A percentile compares a stretch with the other conserved stretches of the same genome.
Conservation (phyloP, 2,888 invertebrate genomes). For the Tuberolachnus salignus region DNA sequence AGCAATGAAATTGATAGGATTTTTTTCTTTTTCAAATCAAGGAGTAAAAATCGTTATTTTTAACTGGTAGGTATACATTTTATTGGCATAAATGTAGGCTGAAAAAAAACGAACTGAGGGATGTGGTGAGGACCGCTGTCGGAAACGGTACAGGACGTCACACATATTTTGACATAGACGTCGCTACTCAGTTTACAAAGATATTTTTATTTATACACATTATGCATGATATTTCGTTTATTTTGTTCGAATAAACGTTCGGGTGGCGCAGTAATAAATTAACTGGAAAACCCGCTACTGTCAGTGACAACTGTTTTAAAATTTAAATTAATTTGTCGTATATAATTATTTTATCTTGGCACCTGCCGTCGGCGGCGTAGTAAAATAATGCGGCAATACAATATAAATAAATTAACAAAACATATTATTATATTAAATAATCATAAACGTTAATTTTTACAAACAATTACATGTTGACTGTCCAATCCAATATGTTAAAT, state of each 20-base stretch:
- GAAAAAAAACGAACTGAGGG: conserved; percentile 43
- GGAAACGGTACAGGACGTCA: conserved; percentile 49
- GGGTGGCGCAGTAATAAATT: conserved; percentile 35
- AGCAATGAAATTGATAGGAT: conserved; percentile 28
- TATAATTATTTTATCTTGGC: conserved; percentile 37
- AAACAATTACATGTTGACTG: too few species aligned
- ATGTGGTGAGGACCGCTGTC: conserved; percentile 47
- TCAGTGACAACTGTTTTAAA: conserved; percentile 30
- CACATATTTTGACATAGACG: conserved; percentile 52
- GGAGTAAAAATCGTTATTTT: conserved; percentile 47
- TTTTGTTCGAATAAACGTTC: conserved; percentile 47
- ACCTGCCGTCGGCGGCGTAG: not conserved
- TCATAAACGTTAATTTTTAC: too few species aligned
- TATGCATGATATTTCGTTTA: conserved; percentile 34
- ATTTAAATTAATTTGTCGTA: conserved; percentile 44
- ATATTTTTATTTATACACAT: conserved; percentile 49
- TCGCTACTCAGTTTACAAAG: conserved; percentile 51
- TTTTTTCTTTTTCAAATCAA: conserved; percentile 37
- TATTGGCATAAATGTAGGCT: conserved; percentile 43
- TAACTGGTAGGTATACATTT: conserved; percentile 31
- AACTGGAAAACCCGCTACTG: not conserved
- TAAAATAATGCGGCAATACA: not conserved
- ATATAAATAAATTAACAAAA: not conserved
- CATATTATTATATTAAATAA: too few species aligned
- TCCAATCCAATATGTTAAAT: too few species aligned